phyloP scores from a whole-genome alignment of 1,140 invertebrate species.

The Venturia canescens region DNA sequence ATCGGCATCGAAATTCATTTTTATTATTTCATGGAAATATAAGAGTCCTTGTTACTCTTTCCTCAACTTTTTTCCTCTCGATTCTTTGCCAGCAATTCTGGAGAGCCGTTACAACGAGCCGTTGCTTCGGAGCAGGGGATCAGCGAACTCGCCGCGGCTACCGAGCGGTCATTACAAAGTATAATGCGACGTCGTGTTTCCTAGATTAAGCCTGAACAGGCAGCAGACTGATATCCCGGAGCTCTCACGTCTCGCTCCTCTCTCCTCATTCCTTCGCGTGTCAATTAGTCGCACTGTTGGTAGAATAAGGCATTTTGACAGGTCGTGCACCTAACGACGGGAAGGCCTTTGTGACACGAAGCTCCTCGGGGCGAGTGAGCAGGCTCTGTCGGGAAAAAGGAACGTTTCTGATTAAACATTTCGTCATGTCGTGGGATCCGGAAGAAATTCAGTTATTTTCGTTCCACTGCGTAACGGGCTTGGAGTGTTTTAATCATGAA shows the following conservation, averaged over 20 bases:
- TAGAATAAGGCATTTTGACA: background rate
- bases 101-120: background rate
- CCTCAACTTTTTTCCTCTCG: constrained; percentile 47
- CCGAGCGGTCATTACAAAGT: constrained; percentile 66
- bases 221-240: constrained; percentile 59
- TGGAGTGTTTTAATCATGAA: too few species aligned
- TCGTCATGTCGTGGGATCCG: background rate
- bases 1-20: constrained; percentile 11
- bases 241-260: background rate
- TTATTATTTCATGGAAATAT: too few species aligned
- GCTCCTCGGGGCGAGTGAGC: background rate
- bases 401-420: background rate
- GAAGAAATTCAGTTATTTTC: background rate
- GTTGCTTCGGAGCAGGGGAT: background rate
- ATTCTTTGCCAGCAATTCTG: constrained; percentile 11
- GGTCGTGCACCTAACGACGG: background rate
- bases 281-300: constrained; percentile 69
- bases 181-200: constrained; percentile 68
- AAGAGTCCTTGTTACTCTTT: too few species aligned
- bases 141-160: constrained; percentile 39
- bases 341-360: background rate
- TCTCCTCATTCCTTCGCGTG: constrained; percentile 62
- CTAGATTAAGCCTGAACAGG: constrained; percentile 66
- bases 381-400: background rate
- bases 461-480: too few species aligned